phyloP scores from a whole-genome alignment of 2,888 invertebrate species.

The Macrophya annulata region DNA sequence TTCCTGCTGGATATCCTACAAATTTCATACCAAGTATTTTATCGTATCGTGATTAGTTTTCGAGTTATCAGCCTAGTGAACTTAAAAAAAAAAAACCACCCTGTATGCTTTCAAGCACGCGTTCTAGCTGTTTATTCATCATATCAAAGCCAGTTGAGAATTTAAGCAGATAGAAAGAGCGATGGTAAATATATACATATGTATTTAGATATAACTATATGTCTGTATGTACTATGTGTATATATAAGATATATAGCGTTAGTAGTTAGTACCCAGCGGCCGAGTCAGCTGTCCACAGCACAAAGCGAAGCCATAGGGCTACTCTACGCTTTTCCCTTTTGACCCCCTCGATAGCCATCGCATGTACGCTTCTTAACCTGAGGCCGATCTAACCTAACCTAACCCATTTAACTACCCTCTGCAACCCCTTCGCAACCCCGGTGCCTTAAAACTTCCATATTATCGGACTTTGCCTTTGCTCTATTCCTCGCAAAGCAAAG shows the following conservation, averaged over 20 bases:
- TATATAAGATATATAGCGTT: background rate
- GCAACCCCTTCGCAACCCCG: conserved; percentile 23
- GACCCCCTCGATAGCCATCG: conserved; percentile 34
- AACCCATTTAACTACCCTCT: conserved; percentile 48
- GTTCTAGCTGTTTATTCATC: conserved; percentile 21
- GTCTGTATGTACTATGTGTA: background rate
- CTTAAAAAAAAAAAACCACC: too few species aligned
- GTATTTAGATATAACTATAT: background rate
- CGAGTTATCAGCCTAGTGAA: too few species aligned
- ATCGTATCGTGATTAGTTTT: too few species aligned
- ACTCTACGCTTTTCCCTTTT: conserved; percentile 46
- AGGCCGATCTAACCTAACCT: conserved; percentile 43
- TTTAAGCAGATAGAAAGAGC: background rate
- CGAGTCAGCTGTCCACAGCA: conserved; percentile 61
- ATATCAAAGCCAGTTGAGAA: conserved; percentile 28
- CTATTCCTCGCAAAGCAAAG: conserved; percentile 30
- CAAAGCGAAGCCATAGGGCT: conserved; percentile 63
- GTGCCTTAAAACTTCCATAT: conserved; percentile 42
- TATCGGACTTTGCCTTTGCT: conserved; percentile 25
- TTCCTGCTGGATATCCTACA: too few species aligned
- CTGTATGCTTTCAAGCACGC: conserved; percentile 3
- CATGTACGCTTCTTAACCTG: conserved; percentile 45
- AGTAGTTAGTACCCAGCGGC: conserved; percentile 49
- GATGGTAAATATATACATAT: background rate
- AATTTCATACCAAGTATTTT: too few species aligned